Evolutionary conservation across 2,888 invertebrate genomes (phyloP), one percentile per base, ranked within the genome.

Genomic region (Leucozona laternaria): DNA sequence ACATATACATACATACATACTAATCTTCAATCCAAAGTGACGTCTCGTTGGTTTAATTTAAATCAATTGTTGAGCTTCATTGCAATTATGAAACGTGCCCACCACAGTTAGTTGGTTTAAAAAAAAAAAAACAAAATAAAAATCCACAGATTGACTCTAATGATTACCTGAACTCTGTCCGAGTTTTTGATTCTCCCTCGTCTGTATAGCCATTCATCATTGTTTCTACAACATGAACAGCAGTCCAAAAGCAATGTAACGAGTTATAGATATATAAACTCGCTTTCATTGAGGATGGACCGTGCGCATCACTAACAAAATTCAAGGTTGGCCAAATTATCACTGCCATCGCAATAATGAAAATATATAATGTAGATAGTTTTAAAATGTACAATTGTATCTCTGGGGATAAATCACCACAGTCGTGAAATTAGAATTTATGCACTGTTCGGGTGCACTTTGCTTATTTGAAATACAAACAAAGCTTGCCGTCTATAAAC

Each of bases 311-410:
- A 70, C 31, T 57, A 79, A 77, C 62, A 2, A 37, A 64, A 45
- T 81, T 76, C 84, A 84, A 84, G 84, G 84, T 72, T 76, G 58
- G 11, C 66, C 48, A 66, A 79, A 84, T 84, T 70, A 72, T 53
- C 53, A 37, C 6, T 53, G 48, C 48, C 66, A 66, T 66, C 48
- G 53, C 43, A 43, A 64, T 20, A 40, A 37, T 79, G 68, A 13
- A 79, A 83, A 83, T 73, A 73, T 79, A 62, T 10, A 79, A 73
- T 79, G 68, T 10, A 79, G 75, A 83, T 73, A 73, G 45, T 57
- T 83, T 73, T 45, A 60, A 60, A 83, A 68, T 50, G 3, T 22
- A 40, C 1, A 60, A 22, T 22, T 58, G 13, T 53, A 62, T 75
- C 73, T 75, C 40, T 48, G 8, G 17, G 60, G 20, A 62, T 64